These are phyloP conservation scores for Nycticorax nycticorax DNA, from an alignment of 2,113 vertebrate genomes.

Conservation along the genomic window DNA sequence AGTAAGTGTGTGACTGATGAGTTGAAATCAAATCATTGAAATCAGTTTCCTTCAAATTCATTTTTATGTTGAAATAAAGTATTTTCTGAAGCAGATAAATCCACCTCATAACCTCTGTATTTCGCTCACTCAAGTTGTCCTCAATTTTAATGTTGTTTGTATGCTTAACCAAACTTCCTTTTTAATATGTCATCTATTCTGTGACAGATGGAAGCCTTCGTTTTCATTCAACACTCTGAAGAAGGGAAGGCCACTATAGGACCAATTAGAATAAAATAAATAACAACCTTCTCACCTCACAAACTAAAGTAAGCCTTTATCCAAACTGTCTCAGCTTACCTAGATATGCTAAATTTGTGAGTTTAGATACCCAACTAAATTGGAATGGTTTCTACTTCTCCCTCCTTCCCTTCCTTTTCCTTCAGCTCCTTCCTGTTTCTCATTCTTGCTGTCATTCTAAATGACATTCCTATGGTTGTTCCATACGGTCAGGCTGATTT, in stretches of 20 bases:
- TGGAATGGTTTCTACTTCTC: not conserved
- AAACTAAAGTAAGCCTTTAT: not conserved
- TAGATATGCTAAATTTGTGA: not conserved
- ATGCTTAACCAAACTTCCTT: not conserved
- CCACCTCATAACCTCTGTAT: not conserved
- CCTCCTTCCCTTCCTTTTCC: not conserved
- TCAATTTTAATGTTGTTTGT: not conserved
- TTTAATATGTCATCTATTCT: not conserved
- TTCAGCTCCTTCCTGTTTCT: not conserved
- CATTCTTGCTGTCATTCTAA: not conserved
- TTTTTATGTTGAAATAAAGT: conserved; percentile 46
- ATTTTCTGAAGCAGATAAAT: not conserved
- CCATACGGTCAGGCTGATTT: not conserved
- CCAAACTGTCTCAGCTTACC: not conserved
- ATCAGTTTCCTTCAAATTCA: conserved; percentile 33
- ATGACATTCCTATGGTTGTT: not conserved
- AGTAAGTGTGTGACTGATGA: conserved; percentile 3
- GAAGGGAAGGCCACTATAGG: not conserved
- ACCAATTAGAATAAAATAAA: conserved; percentile 8
- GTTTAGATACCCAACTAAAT: not conserved
- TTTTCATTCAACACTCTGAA: not conserved
- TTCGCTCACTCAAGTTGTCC: not conserved
- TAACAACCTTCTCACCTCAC: not conserved
- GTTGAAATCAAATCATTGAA: conserved; percentile 36
- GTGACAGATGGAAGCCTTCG: not conserved